Evolutionary conservation across 2,888 invertebrate genomes (phyloP), one percentile per base, ranked within the genome.

Genomic region (Caenorhabditis macrosperma): DNA sequence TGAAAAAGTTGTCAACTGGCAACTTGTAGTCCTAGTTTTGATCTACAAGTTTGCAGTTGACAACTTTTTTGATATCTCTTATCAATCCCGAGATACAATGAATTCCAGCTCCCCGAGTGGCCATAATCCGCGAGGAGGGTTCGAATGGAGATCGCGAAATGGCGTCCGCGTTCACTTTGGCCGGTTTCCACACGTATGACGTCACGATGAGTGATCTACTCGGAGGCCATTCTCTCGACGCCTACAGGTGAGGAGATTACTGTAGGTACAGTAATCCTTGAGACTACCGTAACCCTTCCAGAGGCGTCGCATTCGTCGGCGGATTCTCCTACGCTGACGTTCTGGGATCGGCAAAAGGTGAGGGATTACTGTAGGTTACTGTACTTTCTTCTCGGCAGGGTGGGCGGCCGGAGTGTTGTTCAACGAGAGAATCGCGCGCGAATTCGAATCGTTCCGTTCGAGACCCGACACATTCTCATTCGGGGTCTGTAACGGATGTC

Each of bases 291-390:
- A n/a, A n/a, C n/a, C n/a, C n/a, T 92, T 92, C 97, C 72, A 92
- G 95, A 50, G 92, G 98, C 0, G 90, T 98, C 15, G 94, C 96
- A 57, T 98, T 98, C 91, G 97, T 97, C 0, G 98, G 96, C 52
- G 99, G 99, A n/a, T 99, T 99, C 91, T 97, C 97, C 91, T 98
- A 97, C 91, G 97, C 96, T 50, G 96, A 96, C 94, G 98, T 97
- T 0, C 92, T 97, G 61, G 98, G 98, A 5, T 97, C 97, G 0
- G 97, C 96, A 0, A 97, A 96, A 92, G 92, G 92, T 78, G 15
- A 35, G n/a, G 28, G 15, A 15, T 54, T 52, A 6, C 52, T 26
- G 24, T 52, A 28, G 24, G 1, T 44, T 46, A 1, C 7, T 10
- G 9, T 26, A 33, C 33, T 15, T 7, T 64, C 15, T 17, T 41